A percentile compares a stretch with the other conserved stretches of the same genome.
Evolutionary conservation across 2,113 vertebrate species (phyloP).

Genomic region (Eleginops maclovinus): DNA sequence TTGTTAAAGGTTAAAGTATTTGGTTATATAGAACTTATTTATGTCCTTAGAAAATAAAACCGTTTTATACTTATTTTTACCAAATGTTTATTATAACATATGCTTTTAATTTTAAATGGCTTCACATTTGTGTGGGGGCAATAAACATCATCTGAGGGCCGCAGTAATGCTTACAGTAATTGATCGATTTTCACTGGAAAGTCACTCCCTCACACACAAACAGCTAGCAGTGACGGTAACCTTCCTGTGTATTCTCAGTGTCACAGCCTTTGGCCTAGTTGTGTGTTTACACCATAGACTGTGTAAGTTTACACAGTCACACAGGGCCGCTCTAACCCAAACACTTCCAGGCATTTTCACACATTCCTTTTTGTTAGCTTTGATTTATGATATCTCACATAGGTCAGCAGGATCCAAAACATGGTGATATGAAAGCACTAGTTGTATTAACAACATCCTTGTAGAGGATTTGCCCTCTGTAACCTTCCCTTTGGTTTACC

Average conservation of each 20-base stretch:
- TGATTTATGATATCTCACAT: background rate
- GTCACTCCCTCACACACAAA: too few relatives aligned
- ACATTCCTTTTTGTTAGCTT: background rate
- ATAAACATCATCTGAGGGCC: too few relatives aligned
- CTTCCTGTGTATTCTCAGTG: slow-evolving; percentile 44
- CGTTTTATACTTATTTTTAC: too few relatives aligned
- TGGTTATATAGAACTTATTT: too few relatives aligned
- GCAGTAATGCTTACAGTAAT: too few relatives aligned
- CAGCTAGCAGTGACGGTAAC: background rate
- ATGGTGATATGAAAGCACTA: background rate
- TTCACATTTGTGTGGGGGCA: too few relatives aligned
- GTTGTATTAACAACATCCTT: background rate
- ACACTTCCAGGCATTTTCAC: slow-evolving; percentile 23
- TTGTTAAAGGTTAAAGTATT: too few relatives aligned
- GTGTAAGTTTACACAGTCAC: slow-evolving; percentile 17
- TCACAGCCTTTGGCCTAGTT: slow-evolving; percentile 58
- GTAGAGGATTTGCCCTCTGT: background rate
- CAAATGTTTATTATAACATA: too few relatives aligned
- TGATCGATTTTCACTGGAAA: too few relatives aligned
- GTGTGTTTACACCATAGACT: slow-evolving; percentile 34
- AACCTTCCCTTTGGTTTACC: background rate
- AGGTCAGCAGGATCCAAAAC: background rate
- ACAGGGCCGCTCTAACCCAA: slow-evolving; percentile 26
- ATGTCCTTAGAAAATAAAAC: too few relatives aligned
- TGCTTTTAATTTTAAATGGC: too few relatives aligned